These are phyloP conservation scores for Aricia agestis DNA, from an alignment of 1,140 invertebrate species.

Conservation along the genomic window DNA sequence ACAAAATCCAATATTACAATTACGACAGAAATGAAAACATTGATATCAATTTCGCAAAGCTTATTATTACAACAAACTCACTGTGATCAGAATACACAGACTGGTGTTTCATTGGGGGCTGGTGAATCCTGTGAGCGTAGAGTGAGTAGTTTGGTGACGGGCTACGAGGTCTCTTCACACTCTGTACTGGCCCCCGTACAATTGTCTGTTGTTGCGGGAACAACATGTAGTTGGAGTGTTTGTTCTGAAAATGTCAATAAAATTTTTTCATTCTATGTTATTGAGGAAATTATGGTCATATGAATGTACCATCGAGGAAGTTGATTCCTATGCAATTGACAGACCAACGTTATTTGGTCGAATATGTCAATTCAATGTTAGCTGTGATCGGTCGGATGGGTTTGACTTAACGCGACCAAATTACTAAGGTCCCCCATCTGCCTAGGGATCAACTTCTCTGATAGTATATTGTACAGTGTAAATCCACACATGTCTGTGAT, in stretches of 20 bases:
- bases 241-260: conserved; percentile 40
- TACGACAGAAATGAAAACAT: not conserved
- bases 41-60: not conserved
- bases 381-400: too few relatives aligned
- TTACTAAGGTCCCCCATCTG: too few relatives aligned
- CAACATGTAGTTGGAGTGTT: conserved; percentile 52
- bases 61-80: conserved; percentile 38
- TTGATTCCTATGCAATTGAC: too few relatives aligned
- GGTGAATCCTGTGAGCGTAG: conserved; percentile 67
- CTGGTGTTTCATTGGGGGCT: conserved; percentile 65
- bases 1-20: not conserved
- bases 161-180: conserved; percentile 74
- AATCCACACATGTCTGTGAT: too few relatives aligned
- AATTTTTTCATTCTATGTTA: not conserved
- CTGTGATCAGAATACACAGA: conserved; percentile 67
- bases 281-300: too few relatives aligned
- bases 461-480: too few relatives aligned
- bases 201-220: conserved; percentile 54
- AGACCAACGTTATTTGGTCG: too few relatives aligned
- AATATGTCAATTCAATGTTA: too few relatives aligned
- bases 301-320: too few relatives aligned
- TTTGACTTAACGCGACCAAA: too few relatives aligned
- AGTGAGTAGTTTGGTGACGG: conserved; percentile 76
- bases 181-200: conserved; percentile 58
- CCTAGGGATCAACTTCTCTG: too few relatives aligned